Base-by-base conservation (phyloP, 1,140 invertebrate genomes). In the Doryteuthis pealeii region DNA sequence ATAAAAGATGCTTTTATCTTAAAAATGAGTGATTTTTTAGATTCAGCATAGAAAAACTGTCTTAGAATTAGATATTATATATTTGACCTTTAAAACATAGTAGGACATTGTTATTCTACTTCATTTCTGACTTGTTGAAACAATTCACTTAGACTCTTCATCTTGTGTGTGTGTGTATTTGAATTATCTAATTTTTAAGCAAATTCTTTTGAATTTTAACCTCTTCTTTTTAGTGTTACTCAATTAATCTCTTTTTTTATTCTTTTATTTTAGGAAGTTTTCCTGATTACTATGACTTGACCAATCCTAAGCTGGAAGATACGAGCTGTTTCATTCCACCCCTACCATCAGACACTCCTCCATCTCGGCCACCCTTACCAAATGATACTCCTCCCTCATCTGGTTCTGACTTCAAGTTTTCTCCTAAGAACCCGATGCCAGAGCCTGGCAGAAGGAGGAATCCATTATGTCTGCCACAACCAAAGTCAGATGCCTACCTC, bases 361-460 rank as follows among this genome's bases (percentile, higher is more conserved):
- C 70, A 45, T 35, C 62, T 0, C 73, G 71, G 40, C 78, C 76
- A 26, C 78, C 77, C 22, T 54, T 73, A 30, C 77, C 77, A 28
- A 30, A 74, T 26, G 74, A 71, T 22, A 80, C 81, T 30, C 80
- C 80, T 18, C 79, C 79, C 12, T 74, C 77, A 4, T 79, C 81
- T 33, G 26, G 54, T 62, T 62, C 54, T n/a, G 54, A 62, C 18
- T 62, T 28, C 22, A 62, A 62, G 28, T 54, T 28, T 32, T 32
- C n/a, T 54, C 32, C 70, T 58, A 33, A 6, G 49, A 43, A 43
- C 12, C 8, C 54, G 2, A 65, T 71, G 15, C n/a, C 43, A 66
- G 72, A 31, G 30, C 12, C 26, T 28, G 32, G 45, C 73, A 54
- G 40, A 33, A 28, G 67, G 31, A 22, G 67, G 40, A 32, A 67